Evolutionary conservation across 2,888 invertebrate genomes (phyloP).

Genomic region (Neelides folsomi): DNA sequence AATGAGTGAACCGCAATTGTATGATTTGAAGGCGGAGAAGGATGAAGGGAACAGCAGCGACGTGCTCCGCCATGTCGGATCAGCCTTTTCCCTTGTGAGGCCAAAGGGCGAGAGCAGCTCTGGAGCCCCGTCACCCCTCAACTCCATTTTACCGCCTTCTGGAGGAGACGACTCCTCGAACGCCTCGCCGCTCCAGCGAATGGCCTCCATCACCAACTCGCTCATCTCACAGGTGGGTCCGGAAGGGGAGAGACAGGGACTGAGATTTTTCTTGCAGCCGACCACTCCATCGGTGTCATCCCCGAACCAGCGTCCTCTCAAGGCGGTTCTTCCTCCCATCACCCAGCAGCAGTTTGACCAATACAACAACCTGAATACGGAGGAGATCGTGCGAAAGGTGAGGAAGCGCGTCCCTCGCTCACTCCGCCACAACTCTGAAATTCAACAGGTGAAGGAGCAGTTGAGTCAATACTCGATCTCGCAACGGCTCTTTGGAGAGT

Average conservation of each 20-base stretch:
- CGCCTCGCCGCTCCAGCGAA: constrained; percentile 86
- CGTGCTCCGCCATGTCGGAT: constrained; percentile 60
- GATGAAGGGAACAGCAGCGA: constrained; percentile 43
- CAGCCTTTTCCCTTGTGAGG: constrained; percentile 75
- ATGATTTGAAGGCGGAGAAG: constrained; percentile 13
- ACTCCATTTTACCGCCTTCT: constrained; percentile 65
- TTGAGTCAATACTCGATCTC: constrained; percentile 92
- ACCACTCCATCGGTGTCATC: constrained; percentile 72
- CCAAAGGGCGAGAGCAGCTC: constrained; percentile 54
- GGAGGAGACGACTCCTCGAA: constrained; percentile 65
- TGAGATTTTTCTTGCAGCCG: constrained; percentile 40
- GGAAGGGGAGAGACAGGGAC: background rate
- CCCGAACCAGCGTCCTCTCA: constrained; percentile 73
- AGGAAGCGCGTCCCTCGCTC: constrained; percentile 9
- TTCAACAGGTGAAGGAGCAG: constrained; percentile 67
- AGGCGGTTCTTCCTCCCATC: constrained; percentile 92
- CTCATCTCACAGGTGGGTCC: constrained; percentile 60
- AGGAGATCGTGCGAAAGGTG: constrained; percentile 87
- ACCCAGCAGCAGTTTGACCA: constrained; percentile 98
- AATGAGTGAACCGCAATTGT: background rate
- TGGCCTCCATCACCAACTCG: constrained; percentile 96
- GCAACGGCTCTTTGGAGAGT: constrained; percentile 94
- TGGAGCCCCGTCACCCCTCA: constrained; percentile 37
- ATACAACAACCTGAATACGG: constrained; percentile 94
- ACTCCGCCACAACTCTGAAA: constrained; percentile 2